Conservation (phyloP, 2,797 vertebrate genomes). For the Intellagama lesueurii region DNA sequence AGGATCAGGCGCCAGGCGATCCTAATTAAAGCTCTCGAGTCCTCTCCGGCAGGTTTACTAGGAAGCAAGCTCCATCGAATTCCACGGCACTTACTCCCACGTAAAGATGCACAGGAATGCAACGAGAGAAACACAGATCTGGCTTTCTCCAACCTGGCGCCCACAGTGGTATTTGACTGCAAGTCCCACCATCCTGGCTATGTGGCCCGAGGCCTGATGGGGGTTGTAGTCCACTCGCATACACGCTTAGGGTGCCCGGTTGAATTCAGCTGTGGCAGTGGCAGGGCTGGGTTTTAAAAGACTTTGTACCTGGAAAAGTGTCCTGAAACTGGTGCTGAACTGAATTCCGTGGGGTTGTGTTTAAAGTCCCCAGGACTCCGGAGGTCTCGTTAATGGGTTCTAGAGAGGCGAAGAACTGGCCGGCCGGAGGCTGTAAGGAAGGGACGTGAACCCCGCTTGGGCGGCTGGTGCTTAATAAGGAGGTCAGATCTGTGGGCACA, state of each 20-base stretch:
- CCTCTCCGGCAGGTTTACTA: not conserved
- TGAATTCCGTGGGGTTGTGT: conserved; percentile 89
- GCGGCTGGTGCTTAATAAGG: conserved; percentile 91
- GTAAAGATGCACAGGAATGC: not conserved
- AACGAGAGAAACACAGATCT: not conserved
- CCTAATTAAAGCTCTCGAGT: not conserved
- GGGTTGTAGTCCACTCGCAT: not conserved
- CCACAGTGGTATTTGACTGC: not conserved
- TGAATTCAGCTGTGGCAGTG: not conserved
- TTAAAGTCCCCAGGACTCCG: conserved; percentile 93
- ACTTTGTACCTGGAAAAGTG: conserved; percentile 95
- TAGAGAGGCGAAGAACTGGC: conserved; percentile 96
- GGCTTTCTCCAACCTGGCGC: not conserved
- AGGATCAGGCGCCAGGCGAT: not conserved
- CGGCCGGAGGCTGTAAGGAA: conserved; percentile 86
- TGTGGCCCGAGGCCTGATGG: not conserved
- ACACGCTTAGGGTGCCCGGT: not conserved
- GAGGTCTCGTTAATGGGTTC: conserved; percentile 93
- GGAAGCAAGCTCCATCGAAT: not conserved
- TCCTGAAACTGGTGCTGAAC: conserved; percentile 99
- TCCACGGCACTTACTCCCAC: not conserved
- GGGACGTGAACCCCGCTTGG: conserved; percentile 90
- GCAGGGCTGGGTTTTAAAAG: not conserved
- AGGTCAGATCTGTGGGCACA: conserved; percentile 92
- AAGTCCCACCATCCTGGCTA: not conserved